Evolutionary conservation across 2,797 vertebrate species (phyloP).

Genomic region (Leptatherina wallacei): DNA sequence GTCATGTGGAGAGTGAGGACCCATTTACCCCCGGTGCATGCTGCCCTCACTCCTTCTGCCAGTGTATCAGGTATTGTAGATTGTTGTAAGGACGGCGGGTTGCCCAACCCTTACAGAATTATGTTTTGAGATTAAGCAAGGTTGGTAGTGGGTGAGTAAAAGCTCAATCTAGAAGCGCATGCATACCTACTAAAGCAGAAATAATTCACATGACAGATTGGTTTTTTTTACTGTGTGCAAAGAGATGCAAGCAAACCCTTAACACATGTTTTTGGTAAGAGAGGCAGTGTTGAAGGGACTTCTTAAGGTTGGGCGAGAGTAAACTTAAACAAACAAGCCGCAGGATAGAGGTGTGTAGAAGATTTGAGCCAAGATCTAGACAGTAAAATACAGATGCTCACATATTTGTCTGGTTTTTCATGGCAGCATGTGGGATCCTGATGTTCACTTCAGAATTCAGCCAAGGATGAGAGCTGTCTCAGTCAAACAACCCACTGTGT

Average conservation of each 20-base stretch:
- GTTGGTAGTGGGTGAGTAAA: neutral
- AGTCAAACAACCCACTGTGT: neutral
- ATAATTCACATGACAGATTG: neutral
- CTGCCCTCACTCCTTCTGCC: neutral
- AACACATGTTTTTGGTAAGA: neutral
- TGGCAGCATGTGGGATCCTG: slow-evolving; percentile 62
- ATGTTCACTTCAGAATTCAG: slow-evolving; percentile 52
- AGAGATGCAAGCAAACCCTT: neutral
- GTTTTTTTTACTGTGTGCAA: neutral
- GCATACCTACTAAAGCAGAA: neutral
- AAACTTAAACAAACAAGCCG: slow-evolving; percentile 13
- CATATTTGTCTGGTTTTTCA: slow-evolving; percentile 61
- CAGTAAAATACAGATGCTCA: slow-evolving; percentile 45
- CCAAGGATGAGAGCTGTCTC: slow-evolving; percentile 40
- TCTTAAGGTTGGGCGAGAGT: neutral
- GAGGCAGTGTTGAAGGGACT: neutral
- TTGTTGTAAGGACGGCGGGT: neutral
- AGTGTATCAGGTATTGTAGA: neutral
- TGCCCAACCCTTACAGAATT: too few relatives aligned
- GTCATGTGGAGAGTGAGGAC: neutral
- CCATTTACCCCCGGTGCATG: neutral
- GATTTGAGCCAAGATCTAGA: slow-evolving; percentile 23
- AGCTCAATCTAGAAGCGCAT: neutral
- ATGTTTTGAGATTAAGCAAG: too few relatives aligned
- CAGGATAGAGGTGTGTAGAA: neutral